Conservation (phyloP, 2,113 vertebrate species). For the Rhipidura dahli region DNA sequence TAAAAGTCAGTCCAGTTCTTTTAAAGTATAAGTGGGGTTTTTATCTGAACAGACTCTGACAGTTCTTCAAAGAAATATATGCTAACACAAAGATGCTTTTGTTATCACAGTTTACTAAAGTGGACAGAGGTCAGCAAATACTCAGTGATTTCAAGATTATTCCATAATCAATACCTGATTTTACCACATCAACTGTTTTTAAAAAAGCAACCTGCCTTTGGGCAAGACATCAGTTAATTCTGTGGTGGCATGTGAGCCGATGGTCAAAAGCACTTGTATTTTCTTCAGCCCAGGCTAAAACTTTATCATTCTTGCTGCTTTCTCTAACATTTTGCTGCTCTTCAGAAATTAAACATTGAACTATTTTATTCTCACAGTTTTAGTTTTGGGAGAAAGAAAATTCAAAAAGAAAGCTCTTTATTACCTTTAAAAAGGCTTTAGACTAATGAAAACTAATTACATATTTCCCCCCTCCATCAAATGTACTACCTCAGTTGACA, state of each 20-base stretch:
- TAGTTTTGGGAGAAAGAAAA: constrained; percentile 9
- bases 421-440: not conserved
- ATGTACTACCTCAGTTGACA: constrained; percentile 81
- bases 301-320: constrained; percentile 35
- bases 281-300: constrained; percentile 33
- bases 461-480: not conserved
- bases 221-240: not conserved
- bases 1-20: not conserved
- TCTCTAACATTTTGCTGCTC: constrained; percentile 48
- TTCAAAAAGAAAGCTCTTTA: not conserved
- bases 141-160: not conserved
- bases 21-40: not conserved
- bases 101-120: not conserved
- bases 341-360: not conserved
- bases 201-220: not conserved
- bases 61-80: not conserved
- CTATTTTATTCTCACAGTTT: constrained; percentile 13
- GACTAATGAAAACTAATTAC: not conserved
- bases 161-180: not conserved
- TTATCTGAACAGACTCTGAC: not conserved
- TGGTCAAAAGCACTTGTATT: constrained; percentile 2
- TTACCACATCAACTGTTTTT: not conserved
- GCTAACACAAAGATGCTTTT: not conserved
- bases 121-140: not conserved
- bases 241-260: not conserved